Evolutionary conservation across 2,113 vertebrate species (phyloP), one percentile per base, ranked within the genome.

Genomic region (Dendropsophus ebraccatus): DNA sequence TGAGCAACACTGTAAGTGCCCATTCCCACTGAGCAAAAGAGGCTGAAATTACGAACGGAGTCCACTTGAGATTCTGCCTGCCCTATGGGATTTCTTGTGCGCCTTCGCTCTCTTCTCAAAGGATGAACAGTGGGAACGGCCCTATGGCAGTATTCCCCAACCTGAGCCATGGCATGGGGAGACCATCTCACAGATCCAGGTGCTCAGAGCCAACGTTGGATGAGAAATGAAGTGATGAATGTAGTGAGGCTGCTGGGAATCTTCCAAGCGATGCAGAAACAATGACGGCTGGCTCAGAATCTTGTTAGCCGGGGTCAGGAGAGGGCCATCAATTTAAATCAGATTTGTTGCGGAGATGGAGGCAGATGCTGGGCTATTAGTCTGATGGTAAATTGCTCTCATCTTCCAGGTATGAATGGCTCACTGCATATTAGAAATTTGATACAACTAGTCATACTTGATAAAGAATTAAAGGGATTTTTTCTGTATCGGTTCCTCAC

Each of bases 311-410:
- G 67, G 67, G 67, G 67, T 70, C 67, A 70, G 67, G 17, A 70
- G 67, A 37, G 67, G 67, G 67, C 17, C 67, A 70, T 70, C 67
- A 70, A 70, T 70, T 70, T 23, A 70, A 70, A 70, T 70, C 32
- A 70, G 67, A 70, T 70, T 70, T 70, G 8, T 4, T 23, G 35
- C 67, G 67, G 35, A 70, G 32, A 70, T 70, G 67, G 35, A 70
- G 35, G 67, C 32, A 70, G 67, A 37, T 12, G 67, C 67, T 41
- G 13, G 0, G 17, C 41, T 41, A 70, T 70, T 37, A 41, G 32
- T 41, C 67, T 11, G 67, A 70, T 37, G 35, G 17, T 41, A 70
- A 21, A 70, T 70, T 23, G 65, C 65, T 2, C 1, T 19, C 17
- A 3, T 69, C 30, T 69, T 19, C 17, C 21, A 70, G 32, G 35